phyloP scores from a whole-genome alignment of 2,888 invertebrate species.

The Tryphoninae sp. region DNA sequence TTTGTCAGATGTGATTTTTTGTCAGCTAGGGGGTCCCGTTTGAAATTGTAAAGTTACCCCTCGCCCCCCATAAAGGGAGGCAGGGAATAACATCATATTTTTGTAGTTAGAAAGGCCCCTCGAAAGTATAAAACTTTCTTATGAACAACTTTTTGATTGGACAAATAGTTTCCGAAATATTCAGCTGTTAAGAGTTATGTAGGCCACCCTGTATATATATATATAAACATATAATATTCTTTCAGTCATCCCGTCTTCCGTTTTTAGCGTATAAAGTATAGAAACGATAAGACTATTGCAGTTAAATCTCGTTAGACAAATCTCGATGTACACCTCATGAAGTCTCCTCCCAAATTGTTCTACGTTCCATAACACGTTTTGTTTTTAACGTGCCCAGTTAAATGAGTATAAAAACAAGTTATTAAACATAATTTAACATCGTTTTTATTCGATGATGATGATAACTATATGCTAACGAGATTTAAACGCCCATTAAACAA shows the following conservation, averaged over 20 bases:
- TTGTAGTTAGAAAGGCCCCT: too few relatives aligned
- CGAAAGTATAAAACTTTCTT: too few relatives aligned
- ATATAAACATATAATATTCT: constrained; percentile 18
- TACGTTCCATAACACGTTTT: constrained; percentile 29
- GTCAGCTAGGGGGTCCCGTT: too few relatives aligned
- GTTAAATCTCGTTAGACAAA: constrained; percentile 81
- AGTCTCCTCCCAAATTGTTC: constrained; percentile 80
- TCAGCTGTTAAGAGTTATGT: too few relatives aligned
- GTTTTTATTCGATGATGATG: constrained; percentile 45
- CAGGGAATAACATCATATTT: too few relatives aligned
- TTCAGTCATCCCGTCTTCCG: constrained; percentile 51
- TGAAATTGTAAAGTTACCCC: too few relatives aligned
- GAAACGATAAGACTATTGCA: constrained; percentile 70
- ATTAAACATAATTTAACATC: constrained; percentile 3
- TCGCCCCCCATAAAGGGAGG: too few relatives aligned
- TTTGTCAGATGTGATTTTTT: too few relatives aligned
- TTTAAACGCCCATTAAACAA: constrained; percentile 76
- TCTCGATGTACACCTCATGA: constrained; percentile 79
- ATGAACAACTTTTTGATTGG: too few relatives aligned
- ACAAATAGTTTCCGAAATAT: too few relatives aligned
- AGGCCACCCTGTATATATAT: too few relatives aligned
- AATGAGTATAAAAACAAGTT: constrained; percentile 31
- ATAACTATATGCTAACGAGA: constrained; percentile 78
- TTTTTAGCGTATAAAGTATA: constrained; percentile 25
- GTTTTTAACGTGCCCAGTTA: constrained; percentile 2